Evolutionary conservation across 2,113 vertebrate species (phyloP).

Genomic region (rat (Rattus norvegicus)): GRCr8 NC_086036.1:9581501-9582000

Average conservation of each 20-base stretch:
- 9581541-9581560: neutral
- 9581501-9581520: no score
- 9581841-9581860: neutral
- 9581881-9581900: neutral
- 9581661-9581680: neutral
- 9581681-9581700: neutral
- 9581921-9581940: neutral
- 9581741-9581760: neutral
- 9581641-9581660: neutral
- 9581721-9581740: neutral
- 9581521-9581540: no score
- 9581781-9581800: neutral
- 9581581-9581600: neutral
- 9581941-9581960: neutral
- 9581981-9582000: neutral
- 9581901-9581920: neutral
- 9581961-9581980: neutral
- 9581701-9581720: neutral
- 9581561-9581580: neutral
- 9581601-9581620: neutral
- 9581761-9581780: neutral
- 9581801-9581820: neutral
- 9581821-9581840: neutral
- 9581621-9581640: neutral
- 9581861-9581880: neutral